These are phyloP conservation scores for Linepithema humile DNA, from an alignment of 1,140 invertebrate genomes.

Conservation along the genomic window DNA sequence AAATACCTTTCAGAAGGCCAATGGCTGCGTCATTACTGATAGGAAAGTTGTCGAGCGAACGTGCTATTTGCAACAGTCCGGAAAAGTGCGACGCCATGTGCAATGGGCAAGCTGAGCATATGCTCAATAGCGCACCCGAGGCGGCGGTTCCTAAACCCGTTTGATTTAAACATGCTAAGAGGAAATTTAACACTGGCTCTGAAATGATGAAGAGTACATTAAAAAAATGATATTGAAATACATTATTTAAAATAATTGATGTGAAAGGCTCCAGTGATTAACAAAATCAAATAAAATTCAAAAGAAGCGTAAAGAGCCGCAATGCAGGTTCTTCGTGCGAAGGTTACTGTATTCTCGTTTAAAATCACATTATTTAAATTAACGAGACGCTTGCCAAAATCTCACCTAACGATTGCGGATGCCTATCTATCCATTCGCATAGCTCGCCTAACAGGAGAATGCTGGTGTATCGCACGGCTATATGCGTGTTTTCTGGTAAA, in stretches of 20 bases:
- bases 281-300: too few relatives aligned
- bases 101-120: constrained; percentile 91
- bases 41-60: constrained; percentile 91
- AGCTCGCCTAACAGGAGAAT: constrained; percentile 96
- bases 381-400: neutral
- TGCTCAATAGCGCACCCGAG: constrained; percentile 90
- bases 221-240: neutral
- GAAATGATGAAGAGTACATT: constrained; percentile 64
- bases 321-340: too few relatives aligned
- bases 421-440: constrained; percentile 97
- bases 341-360: too few relatives aligned
- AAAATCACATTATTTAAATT: neutral
- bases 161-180: constrained; percentile 90
- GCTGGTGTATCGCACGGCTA: constrained; percentile 95
- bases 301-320: too few relatives aligned
- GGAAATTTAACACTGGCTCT: constrained; percentile 92
- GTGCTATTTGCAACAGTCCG: constrained; percentile 92
- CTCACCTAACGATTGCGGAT: constrained; percentile 90
- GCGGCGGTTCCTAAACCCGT: constrained; percentile 90
- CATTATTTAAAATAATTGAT: too few relatives aligned
- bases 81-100: constrained; percentile 93
- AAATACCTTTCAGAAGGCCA: constrained; percentile 91
- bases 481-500: constrained; percentile 93
- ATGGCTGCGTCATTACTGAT: constrained; percentile 93
- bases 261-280: too few relatives aligned